Base-by-base conservation (phyloP, 2,797 vertebrate species). In the Xenopus petersii region DNA sequence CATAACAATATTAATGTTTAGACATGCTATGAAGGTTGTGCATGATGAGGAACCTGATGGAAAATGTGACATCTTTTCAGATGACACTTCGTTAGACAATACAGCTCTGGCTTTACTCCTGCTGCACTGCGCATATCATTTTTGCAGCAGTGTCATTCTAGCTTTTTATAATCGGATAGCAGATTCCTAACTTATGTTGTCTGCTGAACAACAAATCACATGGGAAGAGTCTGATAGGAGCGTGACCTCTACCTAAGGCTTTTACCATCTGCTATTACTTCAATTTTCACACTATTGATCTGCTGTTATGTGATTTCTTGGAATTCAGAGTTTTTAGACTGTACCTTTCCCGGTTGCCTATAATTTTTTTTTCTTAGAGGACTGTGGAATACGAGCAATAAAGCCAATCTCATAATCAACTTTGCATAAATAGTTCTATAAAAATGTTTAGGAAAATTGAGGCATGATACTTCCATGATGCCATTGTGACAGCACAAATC, bases 241-340 rank as follows among this genome's bases (percentile, higher is more conserved):
- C 70, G 24, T 49, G 65, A 77, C 75, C 70, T 73, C 60, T 30
- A 47, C 47, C 56, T 63, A 63, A 67, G 64, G 70, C 47, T 72
- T 63, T 77, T 68, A 77, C 70, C 75, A 30, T 68, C 75, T 70
- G 8, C 64, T 64, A 56, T 69, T 60, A 73, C 75, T 73, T 73
- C 70, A 73, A 73, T 77, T 58, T 69, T 73, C 70, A 64, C 70
- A 59, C 70, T 77, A 77, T 77, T 68, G 75, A 77, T 77, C 65
- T 12, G 3, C 33, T 58, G 30, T 33, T 65, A 55, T 69, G 59
- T 36, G 58, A 73, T 77, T 77, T 68, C 70, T 73, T 68, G 75
- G 70, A 63, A 72, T 73, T 42, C 24, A 12, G 64, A 49, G 49
- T 77, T 68, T 77, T 12, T 17, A 17, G 36, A 56, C 70, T 30